Evolutionary conservation across 2,888 invertebrate species (phyloP).

Genomic region (Cheiracanthium punctorium): DNA sequence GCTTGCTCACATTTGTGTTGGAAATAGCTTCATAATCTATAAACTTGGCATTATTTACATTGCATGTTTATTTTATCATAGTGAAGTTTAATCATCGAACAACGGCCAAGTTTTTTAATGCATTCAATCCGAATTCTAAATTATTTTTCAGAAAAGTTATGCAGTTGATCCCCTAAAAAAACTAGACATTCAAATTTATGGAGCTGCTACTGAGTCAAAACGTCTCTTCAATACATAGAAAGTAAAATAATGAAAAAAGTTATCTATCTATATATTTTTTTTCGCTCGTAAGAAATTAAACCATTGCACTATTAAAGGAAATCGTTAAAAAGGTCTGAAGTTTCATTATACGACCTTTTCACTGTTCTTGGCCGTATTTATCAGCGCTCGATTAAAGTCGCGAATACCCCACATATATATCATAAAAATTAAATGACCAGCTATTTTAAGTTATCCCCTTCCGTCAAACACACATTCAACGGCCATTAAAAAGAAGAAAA

Average conservation of each 20-base stretch:
- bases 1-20: no score
- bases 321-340: constrained; percentile 2
- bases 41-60: no score
- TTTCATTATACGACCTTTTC: constrained; percentile 2
- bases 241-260: no score
- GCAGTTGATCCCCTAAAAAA: background rate
- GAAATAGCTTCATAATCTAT: no score
- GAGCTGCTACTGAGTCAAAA: background rate
- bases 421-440: constrained; percentile 10
- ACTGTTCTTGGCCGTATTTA: background rate
- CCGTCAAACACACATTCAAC: background rate
- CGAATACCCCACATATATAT: background rate
- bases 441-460: constrained; percentile 10
- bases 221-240: background rate
- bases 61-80: no score
- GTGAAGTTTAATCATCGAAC: no score
- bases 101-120: no score
- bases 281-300: no score
- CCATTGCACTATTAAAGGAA: background rate
- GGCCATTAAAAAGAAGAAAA: constrained; percentile 2
- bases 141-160: background rate
- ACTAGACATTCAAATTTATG: background rate
- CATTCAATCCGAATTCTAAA: no score
- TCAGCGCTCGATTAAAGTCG: constrained; percentile 6
- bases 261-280: no score